Base-by-base conservation (phyloP, 2,888 invertebrate species). In the Caenorhabditis virilis region DNA sequence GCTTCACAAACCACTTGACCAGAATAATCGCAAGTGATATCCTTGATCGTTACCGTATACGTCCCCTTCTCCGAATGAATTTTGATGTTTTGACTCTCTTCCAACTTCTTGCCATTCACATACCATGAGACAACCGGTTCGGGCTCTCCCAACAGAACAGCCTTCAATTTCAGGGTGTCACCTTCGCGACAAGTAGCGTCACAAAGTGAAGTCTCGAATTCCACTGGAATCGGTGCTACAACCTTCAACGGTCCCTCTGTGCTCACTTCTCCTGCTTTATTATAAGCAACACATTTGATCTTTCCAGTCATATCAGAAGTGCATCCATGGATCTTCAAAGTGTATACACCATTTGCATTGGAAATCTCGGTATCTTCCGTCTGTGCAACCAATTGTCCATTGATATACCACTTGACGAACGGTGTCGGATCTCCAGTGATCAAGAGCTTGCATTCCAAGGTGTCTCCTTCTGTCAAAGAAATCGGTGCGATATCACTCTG, bases 371-470 rank as follows among this genome's bases (percentile, higher is more conserved):
- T 79, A 62, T 83, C 83, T 53, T 78, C 79, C 15, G 83, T 83
- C 51, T 76, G 71, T 53, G 70, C 75, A 27, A 83, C 83, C 60
- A 83, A 47, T 49, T 63, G 59, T 33, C 55, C 59, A 26, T 64
- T 61, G 47, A 73, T 68, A 56, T 61, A 74, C 95, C 95, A 95
- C 61, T 89, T 88, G 45, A 74, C 78, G 46, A 92, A 90, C 0
- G 95, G 95, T 66, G 89, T 87, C 0, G 95, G 95, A 86, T 93
- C 92, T 7, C 92, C 95, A 27, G 91, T 89, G 77, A 94, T 89
- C 18, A 93, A 90, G 20, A 94, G 90, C 78, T 91, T 91, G 73
- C 93, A 85, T 67, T 90, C 90, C 38, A 95, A 87, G 0, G 90
- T 90, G 60, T 91, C 89, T 0, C 93, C 93, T 80, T 92, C 93